Percentiles rank a stretch among this genome's conserved stretches.
Conservation (phyloP, 1,140 invertebrate species). For the Diprion similis region DNA sequence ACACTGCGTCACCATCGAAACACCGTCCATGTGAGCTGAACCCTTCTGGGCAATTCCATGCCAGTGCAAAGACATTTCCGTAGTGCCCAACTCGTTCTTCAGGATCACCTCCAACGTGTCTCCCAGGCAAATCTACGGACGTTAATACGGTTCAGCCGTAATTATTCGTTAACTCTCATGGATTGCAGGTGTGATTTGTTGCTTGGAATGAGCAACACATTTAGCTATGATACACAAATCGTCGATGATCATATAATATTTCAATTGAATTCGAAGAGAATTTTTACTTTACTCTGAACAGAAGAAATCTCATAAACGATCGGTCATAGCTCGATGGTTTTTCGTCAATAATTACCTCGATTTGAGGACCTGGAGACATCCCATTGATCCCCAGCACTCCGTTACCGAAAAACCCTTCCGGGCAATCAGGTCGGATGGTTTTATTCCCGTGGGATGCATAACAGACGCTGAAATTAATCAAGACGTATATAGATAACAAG, state of each 20-base stretch:
- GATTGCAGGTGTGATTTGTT: background rate
- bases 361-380: constrained; percentile 82
- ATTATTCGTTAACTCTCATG: constrained; percentile 9
- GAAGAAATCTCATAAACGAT: background rate
- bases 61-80: constrained; percentile 53
- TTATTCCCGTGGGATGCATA: constrained; percentile 9
- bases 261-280: constrained; percentile 19
- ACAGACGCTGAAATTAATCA: background rate
- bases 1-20: constrained; percentile 68
- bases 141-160: background rate
- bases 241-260: background rate
- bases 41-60: constrained; percentile 48
- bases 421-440: background rate
- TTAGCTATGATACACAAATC: background rate
- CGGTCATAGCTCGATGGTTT: background rate
- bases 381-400: constrained; percentile 78
- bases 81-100: constrained; percentile 57
- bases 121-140: constrained; percentile 73
- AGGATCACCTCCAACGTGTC: constrained; percentile 73
- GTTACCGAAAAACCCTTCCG: background rate
- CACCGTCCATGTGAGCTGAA: constrained; percentile 66
- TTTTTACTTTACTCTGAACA: background rate
- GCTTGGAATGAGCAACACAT: background rate
- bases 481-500: background rate
- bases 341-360: constrained; percentile 68